Percentiles rank a stretch among this genome's conserved stretches.
phyloP scores from a whole-genome alignment of 2,113 vertebrate species.

The Equus przewalskii region DNA sequence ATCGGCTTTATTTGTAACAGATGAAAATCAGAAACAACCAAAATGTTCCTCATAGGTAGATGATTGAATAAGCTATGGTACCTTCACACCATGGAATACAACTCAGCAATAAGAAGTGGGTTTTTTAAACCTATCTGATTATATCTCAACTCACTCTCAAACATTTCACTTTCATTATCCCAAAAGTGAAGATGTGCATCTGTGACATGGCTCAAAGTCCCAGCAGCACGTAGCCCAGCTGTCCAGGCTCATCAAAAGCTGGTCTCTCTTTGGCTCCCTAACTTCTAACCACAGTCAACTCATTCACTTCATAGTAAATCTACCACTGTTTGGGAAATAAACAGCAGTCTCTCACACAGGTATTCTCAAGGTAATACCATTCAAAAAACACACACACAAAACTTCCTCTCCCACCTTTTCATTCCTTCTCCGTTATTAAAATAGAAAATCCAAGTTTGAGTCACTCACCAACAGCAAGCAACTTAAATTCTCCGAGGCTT shows the following conservation, averaged over 20 bases:
- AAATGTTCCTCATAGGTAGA: background rate
- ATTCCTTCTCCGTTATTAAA: slow-evolving; percentile 15
- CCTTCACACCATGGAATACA: background rate
- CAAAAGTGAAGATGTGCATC: background rate
- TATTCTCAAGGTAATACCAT: background rate
- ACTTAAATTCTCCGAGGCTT: background rate
- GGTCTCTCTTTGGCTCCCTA: background rate
- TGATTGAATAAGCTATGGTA: background rate
- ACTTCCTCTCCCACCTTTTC: background rate
- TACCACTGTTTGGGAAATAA: background rate
- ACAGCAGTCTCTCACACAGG: too few species aligned
- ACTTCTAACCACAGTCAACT: background rate
- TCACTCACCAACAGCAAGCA: background rate
- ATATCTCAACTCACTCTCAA: background rate
- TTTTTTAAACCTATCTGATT: background rate
- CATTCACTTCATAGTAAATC: background rate
- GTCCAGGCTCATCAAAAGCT: background rate
- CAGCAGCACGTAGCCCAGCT: background rate
- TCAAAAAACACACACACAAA: background rate
- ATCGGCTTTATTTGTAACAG: background rate
- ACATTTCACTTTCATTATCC: background rate
- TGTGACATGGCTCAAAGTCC: background rate
- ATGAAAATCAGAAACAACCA: background rate
- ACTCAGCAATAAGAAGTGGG: background rate
- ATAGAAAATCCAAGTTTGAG: background rate